Percentiles rank a stretch among this genome's conserved stretches.
phyloP scores from a whole-genome alignment of 2,888 invertebrate genomes.

The Dynastes tityus region DNA sequence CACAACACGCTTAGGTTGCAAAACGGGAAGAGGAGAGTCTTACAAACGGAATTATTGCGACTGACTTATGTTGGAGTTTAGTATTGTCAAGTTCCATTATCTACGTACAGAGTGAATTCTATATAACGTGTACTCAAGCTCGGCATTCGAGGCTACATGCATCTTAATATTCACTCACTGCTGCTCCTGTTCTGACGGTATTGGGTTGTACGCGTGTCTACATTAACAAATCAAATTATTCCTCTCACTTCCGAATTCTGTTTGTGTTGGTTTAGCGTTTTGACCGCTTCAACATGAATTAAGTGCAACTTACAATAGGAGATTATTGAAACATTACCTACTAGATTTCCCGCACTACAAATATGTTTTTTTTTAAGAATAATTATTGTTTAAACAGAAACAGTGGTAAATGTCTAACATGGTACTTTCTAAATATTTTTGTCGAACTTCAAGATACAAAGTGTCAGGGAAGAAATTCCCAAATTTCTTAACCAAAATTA shows the following conservation, averaged over 20 bases:
- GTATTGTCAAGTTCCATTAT: constrained; percentile 58
- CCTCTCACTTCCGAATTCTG: constrained; percentile 6
- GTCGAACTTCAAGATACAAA: too few relatives aligned
- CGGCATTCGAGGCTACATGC: constrained; percentile 4
- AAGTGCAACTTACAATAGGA: too few relatives aligned
- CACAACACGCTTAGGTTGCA: constrained; percentile 10
- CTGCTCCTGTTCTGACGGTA: not conserved
- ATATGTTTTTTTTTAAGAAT: too few relatives aligned
- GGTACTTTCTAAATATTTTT: too few relatives aligned
- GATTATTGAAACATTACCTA: too few relatives aligned
- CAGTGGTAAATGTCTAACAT: too few relatives aligned
- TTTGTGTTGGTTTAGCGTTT: constrained; percentile 1
- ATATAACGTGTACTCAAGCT: not conserved
- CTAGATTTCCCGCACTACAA: too few relatives aligned
- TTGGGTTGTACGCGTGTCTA: constrained; percentile 4
- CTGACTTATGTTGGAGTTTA: constrained; percentile 64
- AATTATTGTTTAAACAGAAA: too few relatives aligned
- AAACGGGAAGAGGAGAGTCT: constrained; percentile 57
- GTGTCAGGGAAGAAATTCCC: too few relatives aligned
- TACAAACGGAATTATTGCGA: constrained; percentile 69
- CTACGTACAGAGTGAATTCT: constrained; percentile 21
- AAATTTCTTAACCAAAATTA: too few relatives aligned
- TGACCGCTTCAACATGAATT: not conserved
- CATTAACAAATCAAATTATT: constrained; percentile 10
- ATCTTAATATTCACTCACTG: constrained; percentile 11